Base-by-base conservation (phyloP, 1,140 invertebrate species). In the Lasaia peninsularis region DNA sequence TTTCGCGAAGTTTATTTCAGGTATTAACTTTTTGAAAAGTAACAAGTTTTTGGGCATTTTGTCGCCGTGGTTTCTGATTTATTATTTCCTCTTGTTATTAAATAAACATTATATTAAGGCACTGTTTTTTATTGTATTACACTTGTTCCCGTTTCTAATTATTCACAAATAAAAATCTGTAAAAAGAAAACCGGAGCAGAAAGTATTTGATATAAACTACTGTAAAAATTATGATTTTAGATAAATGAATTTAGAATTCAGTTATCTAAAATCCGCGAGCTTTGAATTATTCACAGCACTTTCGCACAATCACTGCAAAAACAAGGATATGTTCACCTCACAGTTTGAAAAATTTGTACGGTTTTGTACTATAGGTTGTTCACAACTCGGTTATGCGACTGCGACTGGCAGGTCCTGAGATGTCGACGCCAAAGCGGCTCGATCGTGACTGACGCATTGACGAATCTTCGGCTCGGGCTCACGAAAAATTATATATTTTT, bases 41-140 rank as follows among this genome's bases (percentile, higher is more conserved):
- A 86, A 75, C 71, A 78, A 80, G 62, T 86, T 86, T 80, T 80
- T 86, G 85, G 77, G 81, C 86, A 88, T 88, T 88, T 88, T 88
- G 86, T 80, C 73, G 81, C 81, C 79, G 83, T 86, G 68, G 40
- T 78, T 75, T 63, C 63, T 70, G 56, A 48, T 69, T 73, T 76
- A 73, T 74, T 61, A 67, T 58, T 65, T 54, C 64, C 65, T 63
- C 60, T 71, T 76, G 71, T 69, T 78, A 67, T 80, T 73, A 83
- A 80, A 83, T 66, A 69, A 72, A 71, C 69, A 74, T 76, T 72
- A 52, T 80, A 74, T 60, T 85, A 88, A 88, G 85, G 85, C 85
- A 88, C 85, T 88, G 65, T 78, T 75, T 67, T 74, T 78, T 83
- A 76, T 78, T 82, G 76, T 83, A 72, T 50, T 64, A 67, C 78